Conservation (phyloP, 1,140 invertebrate genomes). For the Thrips palmi region DNA sequence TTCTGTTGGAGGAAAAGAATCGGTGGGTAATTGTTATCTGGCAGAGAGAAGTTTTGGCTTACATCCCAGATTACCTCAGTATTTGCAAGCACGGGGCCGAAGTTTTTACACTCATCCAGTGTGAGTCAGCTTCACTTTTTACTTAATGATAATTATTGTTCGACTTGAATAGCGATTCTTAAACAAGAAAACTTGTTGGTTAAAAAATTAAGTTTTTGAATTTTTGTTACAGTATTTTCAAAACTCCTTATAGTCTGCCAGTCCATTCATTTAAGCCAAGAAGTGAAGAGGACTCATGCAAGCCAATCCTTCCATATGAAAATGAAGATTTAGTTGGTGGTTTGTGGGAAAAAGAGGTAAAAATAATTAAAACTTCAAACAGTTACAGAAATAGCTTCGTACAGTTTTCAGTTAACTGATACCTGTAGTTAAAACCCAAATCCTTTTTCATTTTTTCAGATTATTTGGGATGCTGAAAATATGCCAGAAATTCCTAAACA, state of each 20-base stretch:
- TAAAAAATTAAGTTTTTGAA: slow-evolving; percentile 4
- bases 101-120: too few relatives aligned
- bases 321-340: slow-evolving; percentile 91
- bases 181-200: too few relatives aligned
- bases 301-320: slow-evolving; percentile 94
- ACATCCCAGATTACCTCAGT: too few relatives aligned
- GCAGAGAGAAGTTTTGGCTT: too few relatives aligned
- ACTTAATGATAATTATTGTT: too few relatives aligned
- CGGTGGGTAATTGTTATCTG: too few relatives aligned
- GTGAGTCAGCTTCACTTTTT: too few relatives aligned
- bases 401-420: not conserved
- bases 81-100: too few relatives aligned
- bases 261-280: slow-evolving; percentile 24
- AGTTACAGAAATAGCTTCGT: not conserved
- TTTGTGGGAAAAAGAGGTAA: slow-evolving; percentile 89
- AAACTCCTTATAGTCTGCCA: slow-evolving; percentile 29
- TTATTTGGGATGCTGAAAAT: slow-evolving; percentile 83
- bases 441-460: not conserved
- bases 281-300: slow-evolving; percentile 73
- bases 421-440: not conserved
- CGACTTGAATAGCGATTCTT: too few relatives aligned
- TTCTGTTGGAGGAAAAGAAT: too few relatives aligned
- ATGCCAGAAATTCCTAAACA: slow-evolving; percentile 83
- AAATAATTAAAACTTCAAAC: too few relatives aligned
- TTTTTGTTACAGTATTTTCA: not conserved